A percentile compares a stretch with the other conserved stretches of the same genome.
These are phyloP conservation scores for Nasonia vitripennis DNA, from an alignment of 1,140 invertebrate species.

Conservation along the genomic window DNA sequence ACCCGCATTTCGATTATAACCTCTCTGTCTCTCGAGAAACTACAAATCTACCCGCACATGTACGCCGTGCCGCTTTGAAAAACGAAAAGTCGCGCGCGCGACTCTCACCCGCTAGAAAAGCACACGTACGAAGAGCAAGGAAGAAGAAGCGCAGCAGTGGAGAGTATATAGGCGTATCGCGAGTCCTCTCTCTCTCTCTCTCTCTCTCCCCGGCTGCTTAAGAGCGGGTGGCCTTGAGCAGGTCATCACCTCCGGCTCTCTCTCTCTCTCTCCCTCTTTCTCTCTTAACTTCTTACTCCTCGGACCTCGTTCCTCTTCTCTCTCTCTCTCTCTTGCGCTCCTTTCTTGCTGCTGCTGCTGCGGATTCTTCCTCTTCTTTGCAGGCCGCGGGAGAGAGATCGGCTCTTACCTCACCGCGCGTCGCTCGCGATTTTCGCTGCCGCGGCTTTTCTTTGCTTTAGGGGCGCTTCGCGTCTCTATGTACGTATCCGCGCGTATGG, in stretches of 20 bases:
- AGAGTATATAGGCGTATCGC: not conserved
- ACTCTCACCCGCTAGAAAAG: too few species aligned
- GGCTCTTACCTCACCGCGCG: constrained; percentile 39
- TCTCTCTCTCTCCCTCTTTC: constrained; percentile 46
- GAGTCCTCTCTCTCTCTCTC: not conserved
- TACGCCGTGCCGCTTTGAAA: too few species aligned
- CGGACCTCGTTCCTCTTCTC: constrained; percentile 51
- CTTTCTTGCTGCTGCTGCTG: constrained; percentile 31
- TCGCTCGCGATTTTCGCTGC: constrained; percentile 23
- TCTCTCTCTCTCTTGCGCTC: constrained; percentile 12
- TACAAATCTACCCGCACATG: too few species aligned
- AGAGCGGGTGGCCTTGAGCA: constrained; percentile 73
- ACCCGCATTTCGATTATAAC: too few species aligned
- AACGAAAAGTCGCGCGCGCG: too few species aligned
- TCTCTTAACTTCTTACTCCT: constrained; percentile 67
- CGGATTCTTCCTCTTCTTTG: constrained; percentile 43
- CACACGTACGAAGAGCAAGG: not conserved
- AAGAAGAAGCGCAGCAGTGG: not conserved
- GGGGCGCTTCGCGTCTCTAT: not conserved
- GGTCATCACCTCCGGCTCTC: constrained; percentile 67
- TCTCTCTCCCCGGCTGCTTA: constrained; percentile 47
- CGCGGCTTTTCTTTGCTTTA: not conserved
- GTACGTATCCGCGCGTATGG: not conserved
- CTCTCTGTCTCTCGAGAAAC: too few species aligned
- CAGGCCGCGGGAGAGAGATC: not conserved